Conservation (phyloP, 1,140 invertebrate species). For the Drosophila willistoni region DNA sequence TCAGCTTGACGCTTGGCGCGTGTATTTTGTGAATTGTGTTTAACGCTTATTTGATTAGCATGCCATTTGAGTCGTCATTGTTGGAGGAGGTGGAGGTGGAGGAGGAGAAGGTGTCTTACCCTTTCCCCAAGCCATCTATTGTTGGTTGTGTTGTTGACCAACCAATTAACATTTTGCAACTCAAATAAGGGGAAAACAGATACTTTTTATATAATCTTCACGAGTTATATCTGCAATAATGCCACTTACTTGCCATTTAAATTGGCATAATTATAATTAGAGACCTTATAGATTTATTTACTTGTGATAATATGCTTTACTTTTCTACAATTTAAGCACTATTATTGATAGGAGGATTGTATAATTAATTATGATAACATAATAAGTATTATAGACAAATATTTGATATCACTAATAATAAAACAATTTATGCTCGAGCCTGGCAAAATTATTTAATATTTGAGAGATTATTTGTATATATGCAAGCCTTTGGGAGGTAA, state of each 20-base stretch:
- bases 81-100: not conserved
- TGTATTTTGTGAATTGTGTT: conserved; percentile 5
- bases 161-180: conserved; percentile 55
- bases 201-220: conserved; percentile 44
- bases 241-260: not conserved
- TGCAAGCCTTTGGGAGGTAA: not conserved
- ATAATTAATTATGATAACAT: too few species aligned
- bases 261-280: not conserved
- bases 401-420: too few species aligned
- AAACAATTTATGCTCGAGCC: too few species aligned
- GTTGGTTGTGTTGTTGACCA: conserved; percentile 55
- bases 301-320: not conserved
- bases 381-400: too few species aligned
- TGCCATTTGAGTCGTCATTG: conserved; percentile 50
- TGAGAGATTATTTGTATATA: too few species aligned
- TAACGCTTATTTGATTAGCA: conserved; percentile 53
- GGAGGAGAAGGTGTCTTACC: conserved; percentile 23
- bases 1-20: conserved; percentile 13
- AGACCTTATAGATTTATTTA: not conserved
- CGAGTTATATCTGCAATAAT: not conserved
- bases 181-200: conserved; percentile 6
- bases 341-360: too few species aligned
- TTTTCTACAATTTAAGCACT: not conserved
- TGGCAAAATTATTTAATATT: too few species aligned
- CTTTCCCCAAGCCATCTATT: not conserved